Percentiles rank a stretch among this genome's conserved stretches.
phyloP scores from a whole-genome alignment of 2,888 invertebrate genomes.

The Portevinia maculata region DNA sequence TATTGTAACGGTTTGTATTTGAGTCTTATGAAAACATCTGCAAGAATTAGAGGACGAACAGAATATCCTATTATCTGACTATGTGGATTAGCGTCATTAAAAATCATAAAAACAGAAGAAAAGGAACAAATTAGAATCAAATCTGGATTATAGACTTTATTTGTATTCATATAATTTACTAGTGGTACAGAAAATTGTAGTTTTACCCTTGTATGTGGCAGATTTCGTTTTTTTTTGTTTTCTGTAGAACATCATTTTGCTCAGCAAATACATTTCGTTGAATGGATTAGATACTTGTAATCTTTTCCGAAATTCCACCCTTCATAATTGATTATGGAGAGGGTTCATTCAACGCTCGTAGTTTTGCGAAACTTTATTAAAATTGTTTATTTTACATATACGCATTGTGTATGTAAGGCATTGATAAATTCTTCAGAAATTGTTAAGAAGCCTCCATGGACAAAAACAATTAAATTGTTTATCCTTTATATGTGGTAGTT shows the following conservation, averaged over 20 bases:
- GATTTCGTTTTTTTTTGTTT: too few species aligned
- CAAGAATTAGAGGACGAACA: slow-evolving; percentile 6
- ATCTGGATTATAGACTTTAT: slow-evolving; percentile 18
- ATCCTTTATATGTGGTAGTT: neutral
- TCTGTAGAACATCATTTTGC: slow-evolving; percentile 10
- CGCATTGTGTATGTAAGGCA: slow-evolving; percentile 1
- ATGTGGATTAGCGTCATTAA: slow-evolving; percentile 25
- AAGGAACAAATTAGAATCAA: slow-evolving; percentile 17
- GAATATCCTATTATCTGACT: slow-evolving; percentile 32
- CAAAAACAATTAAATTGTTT: slow-evolving; percentile 2
- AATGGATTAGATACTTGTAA: slow-evolving; percentile 26
- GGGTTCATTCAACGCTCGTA: slow-evolving; percentile 6
- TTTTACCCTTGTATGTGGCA: neutral
- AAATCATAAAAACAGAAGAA: slow-evolving; percentile 28
- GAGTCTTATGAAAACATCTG: slow-evolving; percentile 21
- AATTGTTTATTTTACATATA: too few species aligned
- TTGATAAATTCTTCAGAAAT: slow-evolving; percentile 21
- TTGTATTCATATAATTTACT: slow-evolving; percentile 26
- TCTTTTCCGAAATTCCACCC: slow-evolving; percentile 35
- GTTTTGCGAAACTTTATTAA: slow-evolving; percentile 2
- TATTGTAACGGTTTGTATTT: slow-evolving; percentile 33
- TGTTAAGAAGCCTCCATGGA: slow-evolving; percentile 8
- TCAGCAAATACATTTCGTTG: slow-evolving; percentile 39
- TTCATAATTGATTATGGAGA: slow-evolving; percentile 30
- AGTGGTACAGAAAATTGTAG: slow-evolving; percentile 11